A percentile compares a stretch with the other conserved stretches of the same genome.
Evolutionary conservation across 1,140 invertebrate genomes (phyloP).

Genomic region (Drosophila yakuba): DNA sequence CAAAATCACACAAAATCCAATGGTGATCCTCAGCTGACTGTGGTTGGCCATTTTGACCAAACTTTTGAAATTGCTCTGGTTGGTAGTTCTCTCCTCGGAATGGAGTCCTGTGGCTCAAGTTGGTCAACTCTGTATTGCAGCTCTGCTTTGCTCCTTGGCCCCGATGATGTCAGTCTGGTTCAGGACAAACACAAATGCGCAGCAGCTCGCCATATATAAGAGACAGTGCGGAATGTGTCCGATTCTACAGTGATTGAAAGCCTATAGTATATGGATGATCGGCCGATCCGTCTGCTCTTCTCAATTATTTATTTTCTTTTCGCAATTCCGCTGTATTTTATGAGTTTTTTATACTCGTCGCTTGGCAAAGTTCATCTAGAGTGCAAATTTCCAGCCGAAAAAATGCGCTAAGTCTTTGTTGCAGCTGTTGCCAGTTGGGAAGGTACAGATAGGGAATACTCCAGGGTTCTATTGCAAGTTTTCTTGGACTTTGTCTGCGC

Average conservation of each 20-base stretch:
- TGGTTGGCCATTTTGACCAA: slow-evolving; percentile 39
- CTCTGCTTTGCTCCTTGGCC: slow-evolving; percentile 40
- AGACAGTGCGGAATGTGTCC: slow-evolving; percentile 26
- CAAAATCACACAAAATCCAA: slow-evolving; percentile 44
- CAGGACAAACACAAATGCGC: slow-evolving; percentile 65
- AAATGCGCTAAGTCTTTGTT: slow-evolving; percentile 18
- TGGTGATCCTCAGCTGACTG: slow-evolving; percentile 13
- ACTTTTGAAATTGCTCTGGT: slow-evolving; percentile 5
- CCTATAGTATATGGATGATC: slow-evolving; percentile 57
- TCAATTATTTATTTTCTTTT: slow-evolving; percentile 26
- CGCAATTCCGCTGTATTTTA: slow-evolving; percentile 23
- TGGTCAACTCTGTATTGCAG: slow-evolving; percentile 63
- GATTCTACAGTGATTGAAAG: slow-evolving; percentile 27
- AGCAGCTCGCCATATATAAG: slow-evolving; percentile 66
- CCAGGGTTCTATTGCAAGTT: background rate
- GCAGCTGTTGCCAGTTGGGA: slow-evolving; percentile 15
- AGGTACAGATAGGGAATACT: slow-evolving; percentile 10
- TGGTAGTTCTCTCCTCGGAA: background rate
- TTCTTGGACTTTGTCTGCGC: slow-evolving; percentile 33
- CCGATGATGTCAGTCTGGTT: slow-evolving; percentile 48
- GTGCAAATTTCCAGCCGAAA: slow-evolving; percentile 38
- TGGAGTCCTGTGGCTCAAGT: background rate
- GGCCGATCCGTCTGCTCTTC: slow-evolving; percentile 27
- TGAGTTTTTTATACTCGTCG: slow-evolving; percentile 57
- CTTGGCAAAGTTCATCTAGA: slow-evolving; percentile 45